These are phyloP conservation scores for Hapalemur alaotrensis DNA, from an alignment of 2,797 vertebrate species.

Conservation along the genomic window DNA sequence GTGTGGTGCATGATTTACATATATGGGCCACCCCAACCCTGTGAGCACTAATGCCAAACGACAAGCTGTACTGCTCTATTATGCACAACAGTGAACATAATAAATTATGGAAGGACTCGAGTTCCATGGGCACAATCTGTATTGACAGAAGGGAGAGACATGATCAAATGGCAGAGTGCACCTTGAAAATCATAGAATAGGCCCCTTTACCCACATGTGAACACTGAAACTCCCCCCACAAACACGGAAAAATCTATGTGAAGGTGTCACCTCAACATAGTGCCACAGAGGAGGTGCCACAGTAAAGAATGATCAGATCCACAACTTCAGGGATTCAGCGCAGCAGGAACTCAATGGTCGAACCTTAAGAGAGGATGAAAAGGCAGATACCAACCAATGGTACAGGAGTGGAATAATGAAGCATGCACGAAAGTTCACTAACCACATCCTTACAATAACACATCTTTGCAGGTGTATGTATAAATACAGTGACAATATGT, in stretches of 20 bases:
- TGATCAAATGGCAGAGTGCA: neutral
- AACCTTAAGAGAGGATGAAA: neutral
- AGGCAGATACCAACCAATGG: neutral
- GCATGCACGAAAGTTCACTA: too few species aligned
- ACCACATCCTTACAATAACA: neutral
- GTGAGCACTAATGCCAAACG: neutral
- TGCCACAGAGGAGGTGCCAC: neutral
- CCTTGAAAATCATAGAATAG: neutral
- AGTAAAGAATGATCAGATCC: neutral
- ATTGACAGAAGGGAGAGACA: slow-evolving; percentile 37
- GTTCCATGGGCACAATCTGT: neutral
- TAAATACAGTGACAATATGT: neutral
- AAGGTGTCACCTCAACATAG: neutral
- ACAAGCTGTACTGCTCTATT: neutral
- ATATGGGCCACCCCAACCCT: neutral
- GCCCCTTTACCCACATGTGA: neutral
- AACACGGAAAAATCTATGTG: neutral
- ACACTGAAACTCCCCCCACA: too few species aligned
- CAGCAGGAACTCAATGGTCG: neutral
- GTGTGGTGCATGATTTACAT: neutral
- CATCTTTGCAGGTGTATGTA: neutral
- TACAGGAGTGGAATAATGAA: neutral
- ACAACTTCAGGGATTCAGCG: accelerated
- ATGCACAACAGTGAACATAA: neutral
- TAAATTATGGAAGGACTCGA: slow-evolving; percentile 26